Conservation (phyloP, 2,888 invertebrate genomes). For the Phoenoteleia sp. region DNA sequence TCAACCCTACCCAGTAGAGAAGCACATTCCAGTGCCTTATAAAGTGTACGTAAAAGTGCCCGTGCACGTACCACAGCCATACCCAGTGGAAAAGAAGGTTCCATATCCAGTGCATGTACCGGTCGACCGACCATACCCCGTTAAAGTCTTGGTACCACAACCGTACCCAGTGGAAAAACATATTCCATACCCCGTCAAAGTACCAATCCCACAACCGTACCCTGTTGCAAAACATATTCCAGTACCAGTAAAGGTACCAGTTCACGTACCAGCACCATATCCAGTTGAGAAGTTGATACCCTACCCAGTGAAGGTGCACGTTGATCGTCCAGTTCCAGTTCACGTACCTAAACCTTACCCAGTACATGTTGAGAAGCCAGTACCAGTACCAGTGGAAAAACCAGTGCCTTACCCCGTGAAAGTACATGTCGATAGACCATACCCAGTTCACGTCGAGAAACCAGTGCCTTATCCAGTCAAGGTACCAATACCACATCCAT, state of each 20-base stretch:
- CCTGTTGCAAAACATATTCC: conserved; percentile 92
- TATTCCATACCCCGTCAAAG: conserved; percentile 90
- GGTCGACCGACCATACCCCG: conserved; percentile 93
- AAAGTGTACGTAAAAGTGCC: conserved; percentile 93
- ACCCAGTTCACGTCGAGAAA: conserved; percentile 88
- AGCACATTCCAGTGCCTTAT: conserved; percentile 91
- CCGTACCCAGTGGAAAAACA: conserved; percentile 89
- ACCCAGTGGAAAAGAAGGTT: conserved; percentile 85
- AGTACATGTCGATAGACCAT: conserved; percentile 89
- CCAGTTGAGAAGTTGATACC: conserved; percentile 83
- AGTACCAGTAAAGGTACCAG: conserved; percentile 90
- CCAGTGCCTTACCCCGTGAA: conserved; percentile 90
- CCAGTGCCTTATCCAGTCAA: conserved; percentile 61
- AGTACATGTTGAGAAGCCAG: conserved; percentile 91
- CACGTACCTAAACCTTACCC: conserved; percentile 83
- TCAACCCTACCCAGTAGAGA: conserved; percentile 91
- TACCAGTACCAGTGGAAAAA: conserved; percentile 90
- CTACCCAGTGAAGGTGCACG: conserved; percentile 62
- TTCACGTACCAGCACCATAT: conserved; percentile 91
- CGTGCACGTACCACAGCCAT: conserved; percentile 86
- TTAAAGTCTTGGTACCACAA: conserved; percentile 90
- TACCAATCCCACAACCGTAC: conserved; percentile 92
- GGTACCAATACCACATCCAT: conserved; percentile 85
- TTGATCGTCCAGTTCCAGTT: conserved; percentile 60
- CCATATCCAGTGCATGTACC: conserved; percentile 88